Percentiles rank a stretch among this genome's conserved stretches.
These are phyloP conservation scores for Nylanderia fulva DNA, from an alignment of 1,140 invertebrate genomes.

Conservation along the genomic window DNA sequence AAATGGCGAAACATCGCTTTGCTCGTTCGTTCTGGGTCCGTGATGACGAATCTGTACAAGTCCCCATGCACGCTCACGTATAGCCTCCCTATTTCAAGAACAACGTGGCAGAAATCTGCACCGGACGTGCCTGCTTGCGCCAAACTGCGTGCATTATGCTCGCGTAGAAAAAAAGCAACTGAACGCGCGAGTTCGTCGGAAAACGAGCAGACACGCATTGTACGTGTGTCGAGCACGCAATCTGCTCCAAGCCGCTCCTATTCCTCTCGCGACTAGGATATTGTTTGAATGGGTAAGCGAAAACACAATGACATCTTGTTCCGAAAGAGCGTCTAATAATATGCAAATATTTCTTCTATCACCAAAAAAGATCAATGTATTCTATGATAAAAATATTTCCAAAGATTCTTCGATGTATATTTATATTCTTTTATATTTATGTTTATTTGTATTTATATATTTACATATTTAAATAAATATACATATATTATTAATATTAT, in stretches of 20 bases:
- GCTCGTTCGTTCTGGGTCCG: constrained; percentile 32
- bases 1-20: constrained; percentile 25
- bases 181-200: constrained; percentile 23
- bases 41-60: constrained; percentile 62
- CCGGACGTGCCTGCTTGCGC: constrained; percentile 44
- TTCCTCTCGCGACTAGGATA: constrained; percentile 16
- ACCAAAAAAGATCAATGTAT: neutral
- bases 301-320: neutral
- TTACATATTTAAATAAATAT: too few relatives aligned
- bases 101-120: constrained; percentile 50
- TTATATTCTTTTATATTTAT: too few relatives aligned
- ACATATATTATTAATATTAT: too few relatives aligned
- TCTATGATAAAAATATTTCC: neutral
- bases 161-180: constrained; percentile 34
- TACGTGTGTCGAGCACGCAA: constrained; percentile 39
- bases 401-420: neutral
- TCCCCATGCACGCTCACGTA: constrained; percentile 29
- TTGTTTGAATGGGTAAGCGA: constrained; percentile 8
- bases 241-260: constrained; percentile 29
- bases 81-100: constrained; percentile 58
- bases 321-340: neutral
- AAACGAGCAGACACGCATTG: constrained; percentile 69
- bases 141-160: constrained; percentile 51
- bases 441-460: too few relatives aligned
- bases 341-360: neutral